Evolutionary conservation across 2,888 invertebrate species (phyloP).

Genomic region (Pedicia rivosa): DNA sequence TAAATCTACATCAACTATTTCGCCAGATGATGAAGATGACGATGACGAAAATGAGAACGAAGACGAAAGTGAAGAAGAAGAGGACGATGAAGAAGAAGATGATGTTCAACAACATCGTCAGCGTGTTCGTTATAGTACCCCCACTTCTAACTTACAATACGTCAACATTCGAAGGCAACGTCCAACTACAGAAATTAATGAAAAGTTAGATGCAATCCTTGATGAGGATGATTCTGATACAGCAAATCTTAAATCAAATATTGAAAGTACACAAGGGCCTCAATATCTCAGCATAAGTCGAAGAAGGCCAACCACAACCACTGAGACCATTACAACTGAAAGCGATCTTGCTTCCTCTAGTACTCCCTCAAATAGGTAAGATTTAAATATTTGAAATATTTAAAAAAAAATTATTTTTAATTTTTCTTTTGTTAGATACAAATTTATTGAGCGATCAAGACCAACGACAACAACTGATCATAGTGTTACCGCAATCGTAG

Average conservation of each 20-base stretch:
- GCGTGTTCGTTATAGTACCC: too few relatives aligned
- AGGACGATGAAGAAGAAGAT: conserved; percentile 15
- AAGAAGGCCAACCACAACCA: conserved; percentile 3
- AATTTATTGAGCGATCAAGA: neutral
- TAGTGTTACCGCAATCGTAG: conserved; percentile 11
- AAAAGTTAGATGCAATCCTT: conserved; percentile 11
- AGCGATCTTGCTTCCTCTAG: conserved; percentile 6
- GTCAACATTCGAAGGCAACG: conserved; percentile 53
- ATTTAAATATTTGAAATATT: neutral
- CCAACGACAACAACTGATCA: conserved; percentile 9
- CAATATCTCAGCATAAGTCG: conserved; percentile 4
- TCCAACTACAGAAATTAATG: conserved; percentile 28
- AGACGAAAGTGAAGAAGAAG: conserved; percentile 18
- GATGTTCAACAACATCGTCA: too few relatives aligned
- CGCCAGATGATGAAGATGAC: too few relatives aligned
- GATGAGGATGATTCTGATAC: conserved; percentile 6
- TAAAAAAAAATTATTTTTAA: neutral
- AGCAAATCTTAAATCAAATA: neutral
- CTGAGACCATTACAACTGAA: conserved; percentile 14
- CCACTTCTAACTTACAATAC: conserved; percentile 43
- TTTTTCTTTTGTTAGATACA: neutral
- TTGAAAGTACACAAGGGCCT: neutral
- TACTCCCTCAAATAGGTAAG: neutral
- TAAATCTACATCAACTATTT: conserved; percentile 30
- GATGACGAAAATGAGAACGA: conserved; percentile 25